These are phyloP conservation scores for Psammodynastes pulverulentus DNA, from an alignment of 2,113 vertebrate genomes.

Conservation along the genomic window DNA sequence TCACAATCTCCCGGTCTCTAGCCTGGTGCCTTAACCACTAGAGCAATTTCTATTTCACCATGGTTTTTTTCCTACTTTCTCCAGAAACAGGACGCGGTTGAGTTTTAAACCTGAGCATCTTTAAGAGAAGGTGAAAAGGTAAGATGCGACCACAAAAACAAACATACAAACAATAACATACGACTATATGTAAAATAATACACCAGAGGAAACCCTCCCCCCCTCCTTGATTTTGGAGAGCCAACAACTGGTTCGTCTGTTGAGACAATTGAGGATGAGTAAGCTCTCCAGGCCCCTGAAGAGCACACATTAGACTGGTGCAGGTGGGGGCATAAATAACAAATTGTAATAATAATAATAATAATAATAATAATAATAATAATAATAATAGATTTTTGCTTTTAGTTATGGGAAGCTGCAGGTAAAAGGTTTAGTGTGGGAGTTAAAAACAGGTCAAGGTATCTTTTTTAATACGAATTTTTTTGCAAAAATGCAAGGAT, in stretches of 20 bases:
- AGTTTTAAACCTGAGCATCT: not conserved
- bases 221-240: not conserved
- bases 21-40: too few species aligned
- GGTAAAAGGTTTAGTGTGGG: not conserved
- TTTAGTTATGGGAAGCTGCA: not conserved
- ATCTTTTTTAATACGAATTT: not conserved
- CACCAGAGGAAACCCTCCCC: too few species aligned
- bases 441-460: not conserved
- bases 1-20: too few species aligned
- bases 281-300: too few species aligned
- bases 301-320: too few species aligned
- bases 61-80: not conserved
- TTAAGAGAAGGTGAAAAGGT: not conserved
- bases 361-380: too few species aligned
- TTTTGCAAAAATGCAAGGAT: not conserved
- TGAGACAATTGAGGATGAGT: too few species aligned
- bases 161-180: not conserved
- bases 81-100: not conserved
- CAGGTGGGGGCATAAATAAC: not conserved
- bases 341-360: too few species aligned
- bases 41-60: not conserved
- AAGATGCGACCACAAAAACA: not conserved
- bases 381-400: too few species aligned
- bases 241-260: not conserved
- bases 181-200: too few species aligned